Evolutionary conservation across 2,113 vertebrate species (phyloP).

Genomic region (Arenaria interpres): DNA sequence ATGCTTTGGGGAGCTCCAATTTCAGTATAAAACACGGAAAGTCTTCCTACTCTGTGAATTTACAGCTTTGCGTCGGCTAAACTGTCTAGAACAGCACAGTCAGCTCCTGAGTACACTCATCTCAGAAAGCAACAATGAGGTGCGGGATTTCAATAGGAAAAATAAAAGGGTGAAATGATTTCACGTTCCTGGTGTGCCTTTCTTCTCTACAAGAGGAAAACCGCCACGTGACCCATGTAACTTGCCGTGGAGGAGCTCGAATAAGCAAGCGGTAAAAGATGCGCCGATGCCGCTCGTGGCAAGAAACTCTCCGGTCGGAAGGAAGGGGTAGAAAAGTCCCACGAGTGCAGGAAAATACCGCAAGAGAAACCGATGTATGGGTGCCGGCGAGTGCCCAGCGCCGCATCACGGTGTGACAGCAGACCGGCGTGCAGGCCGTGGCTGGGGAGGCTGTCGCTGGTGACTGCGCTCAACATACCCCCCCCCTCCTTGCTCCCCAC

Average conservation of each 20-base stretch:
- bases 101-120: background rate
- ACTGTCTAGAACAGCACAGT: background rate
- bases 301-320: background rate
- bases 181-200: background rate
- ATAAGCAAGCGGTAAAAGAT: background rate
- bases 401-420: accelerated
- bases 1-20: background rate
- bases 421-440: accelerated
- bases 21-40: background rate
- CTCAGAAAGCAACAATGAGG: background rate
- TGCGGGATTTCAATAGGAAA: background rate
- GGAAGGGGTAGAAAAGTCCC: background rate
- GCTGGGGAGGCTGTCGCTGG: background rate
- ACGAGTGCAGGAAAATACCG: accelerated
- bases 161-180: background rate
- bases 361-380: accelerated
- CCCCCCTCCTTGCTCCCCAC: background rate
- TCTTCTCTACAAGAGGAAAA: background rate
- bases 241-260: background rate
- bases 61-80: background rate
- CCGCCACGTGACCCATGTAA: background rate
- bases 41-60: background rate
- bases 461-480: accelerated
- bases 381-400: too few species aligned
- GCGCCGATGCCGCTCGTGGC: accelerated